Percentiles rank a stretch among this genome's conserved stretches.
Conservation (phyloP, 2,113 vertebrate species). For the Bubo bubo region DNA sequence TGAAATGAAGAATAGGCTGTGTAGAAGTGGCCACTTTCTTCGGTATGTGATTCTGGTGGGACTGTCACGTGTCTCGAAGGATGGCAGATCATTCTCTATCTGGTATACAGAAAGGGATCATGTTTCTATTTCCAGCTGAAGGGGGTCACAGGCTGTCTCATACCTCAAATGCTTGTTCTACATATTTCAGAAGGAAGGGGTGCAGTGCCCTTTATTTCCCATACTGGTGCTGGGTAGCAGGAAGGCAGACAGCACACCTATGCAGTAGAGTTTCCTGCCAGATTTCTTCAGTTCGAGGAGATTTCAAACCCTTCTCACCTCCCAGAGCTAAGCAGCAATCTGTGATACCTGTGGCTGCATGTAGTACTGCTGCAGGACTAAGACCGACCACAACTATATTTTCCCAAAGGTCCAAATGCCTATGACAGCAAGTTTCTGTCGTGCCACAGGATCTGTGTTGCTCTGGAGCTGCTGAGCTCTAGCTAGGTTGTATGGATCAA, state of each 20-base stretch:
- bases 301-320: not conserved
- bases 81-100: not conserved
- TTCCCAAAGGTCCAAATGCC: not conserved
- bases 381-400: not conserved
- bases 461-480: not conserved
- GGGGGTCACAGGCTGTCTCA: not conserved
- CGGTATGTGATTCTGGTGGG: accelerated
- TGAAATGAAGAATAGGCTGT: not conserved
- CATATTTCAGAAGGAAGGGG: not conserved
- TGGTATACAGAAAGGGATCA: not conserved
- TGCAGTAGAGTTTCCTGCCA: accelerated
- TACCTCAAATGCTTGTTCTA: not conserved
- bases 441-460: not conserved
- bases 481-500: not conserved
- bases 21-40: not conserved
- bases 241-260: not conserved
- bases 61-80: accelerated
- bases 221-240: not conserved
- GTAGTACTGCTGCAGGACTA: not conserved
- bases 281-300: not conserved
- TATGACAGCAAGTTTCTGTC: not conserved
- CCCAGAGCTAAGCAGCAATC: not conserved
- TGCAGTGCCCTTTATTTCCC: not conserved
- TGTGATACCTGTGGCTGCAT: not conserved
- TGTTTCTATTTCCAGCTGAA: not conserved